Base-by-base conservation (phyloP, 2,888 invertebrate genomes). In the Diabrotica balteata region DNA sequence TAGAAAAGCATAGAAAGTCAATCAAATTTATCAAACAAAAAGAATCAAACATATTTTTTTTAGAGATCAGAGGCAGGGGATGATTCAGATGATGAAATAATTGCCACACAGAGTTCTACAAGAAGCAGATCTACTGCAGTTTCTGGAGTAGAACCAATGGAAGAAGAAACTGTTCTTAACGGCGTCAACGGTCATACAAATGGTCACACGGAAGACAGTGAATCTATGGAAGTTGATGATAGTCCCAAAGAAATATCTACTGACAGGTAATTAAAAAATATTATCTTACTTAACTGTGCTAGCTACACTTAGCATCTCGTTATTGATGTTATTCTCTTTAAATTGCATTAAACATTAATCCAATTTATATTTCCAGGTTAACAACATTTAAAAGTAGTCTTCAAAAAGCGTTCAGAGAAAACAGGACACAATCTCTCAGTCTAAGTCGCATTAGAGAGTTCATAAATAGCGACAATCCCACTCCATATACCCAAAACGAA, bases 371-470 rank as follows among this genome's bases (percentile, higher is more conserved):
- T 73, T 76, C 69, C 49, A 85, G 88, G 80, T 85, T 96, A 73
- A 85, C 87, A 44, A 80, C 85, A 7, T 97, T 97, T 86, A 91
- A 92, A 81, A 87, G 88, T 0, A 88, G 90, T 0, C 83, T 97
- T 9, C 90, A 91, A 72, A 89, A 90, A 75, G 80, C 94, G 43
- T 97, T 96, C 86, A 89, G 91, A 50, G 90, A 91, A 52, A 91
- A 91, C 72, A 89, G 93, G 69, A 89, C 90, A 6, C 93, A 94
- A 82, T 91, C 93, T 0, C 85, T 97, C 3, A 86, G 91, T 0
- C 80, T 95, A 45, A 81, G 85, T 0, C 88, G 88, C 63, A 88
- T 97, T 61, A 86, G 86, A 8, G 86, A 88, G 8, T 88, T 88
- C 80, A 84, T 96, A 44, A 91, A 91, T 81, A 85, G 87, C 51